Evolutionary conservation across 2,888 invertebrate genomes (phyloP), one percentile per base, ranked within the genome.

Genomic region (Coelinius sp.): DNA sequence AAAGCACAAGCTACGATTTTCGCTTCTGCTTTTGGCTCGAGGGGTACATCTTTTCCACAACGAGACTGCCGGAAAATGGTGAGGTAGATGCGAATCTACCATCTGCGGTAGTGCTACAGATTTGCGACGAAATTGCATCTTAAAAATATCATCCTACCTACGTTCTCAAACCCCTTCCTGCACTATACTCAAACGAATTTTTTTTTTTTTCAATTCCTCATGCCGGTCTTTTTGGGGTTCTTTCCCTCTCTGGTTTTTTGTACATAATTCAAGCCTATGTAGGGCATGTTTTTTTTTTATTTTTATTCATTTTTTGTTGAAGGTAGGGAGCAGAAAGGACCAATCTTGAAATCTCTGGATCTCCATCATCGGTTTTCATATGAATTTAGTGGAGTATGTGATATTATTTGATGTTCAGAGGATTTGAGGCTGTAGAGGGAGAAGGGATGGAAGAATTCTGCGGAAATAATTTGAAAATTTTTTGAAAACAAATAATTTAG

Each of bases 41-140:
- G 68, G 73, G 72, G 67, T 75, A 70, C 73, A 64, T 41, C 69
- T 73, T 49, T 62, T 64, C 69, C 63, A 65, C 68, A 63, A 73
- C 74, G 66, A 66, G 75, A 73, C 71, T 75, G 76, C 73, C 70
- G 74, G 71, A 70, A 75, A 75, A 71, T 59, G 70, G 65, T 74
- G 46, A 8, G 46, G 67, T 56, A 72, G 71, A 76, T 69, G 76
- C 70, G 70, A 73, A 73, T 71, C 69, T 71, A 70, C 63, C 82
- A 80, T 81, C 81, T 80, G 77, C 80, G 70, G 76, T 41, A 20
- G 46, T 79, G 79, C 79, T 80, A 80, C 79, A 85, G 83, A 85
- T 84, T 84, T 81, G 79, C 80, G 80, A 79, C 79, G 81, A 84
- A 85, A 85, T 85, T 84, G 84, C 84, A 83, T 84, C 83, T 84